A percentile compares a stretch with the other conserved stretches of the same genome.
These are phyloP conservation scores for Piscicola geometra DNA, from an alignment of 2,888 invertebrate genomes.

Conservation along the genomic window DNA sequence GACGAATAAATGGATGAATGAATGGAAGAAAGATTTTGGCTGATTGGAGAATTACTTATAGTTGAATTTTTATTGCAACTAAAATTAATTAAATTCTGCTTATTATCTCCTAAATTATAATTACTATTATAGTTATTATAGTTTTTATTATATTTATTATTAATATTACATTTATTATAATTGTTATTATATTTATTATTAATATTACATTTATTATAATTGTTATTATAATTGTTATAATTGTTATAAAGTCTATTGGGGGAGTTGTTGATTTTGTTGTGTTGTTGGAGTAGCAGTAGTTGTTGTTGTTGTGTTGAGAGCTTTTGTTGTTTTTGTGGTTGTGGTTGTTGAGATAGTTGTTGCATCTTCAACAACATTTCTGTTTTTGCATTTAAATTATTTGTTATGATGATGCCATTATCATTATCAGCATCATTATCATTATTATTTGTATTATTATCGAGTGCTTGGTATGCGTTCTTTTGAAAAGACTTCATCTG, in stretches of 20 bases:
- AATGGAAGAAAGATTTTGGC: too few relatives aligned
- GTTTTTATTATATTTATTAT: not conserved
- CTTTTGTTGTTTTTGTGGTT: not conserved
- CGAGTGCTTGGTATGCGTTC: too few relatives aligned
- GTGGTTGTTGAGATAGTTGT: not conserved
- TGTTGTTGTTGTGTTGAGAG: not conserved
- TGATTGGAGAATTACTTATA: too few relatives aligned
- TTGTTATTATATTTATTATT: not conserved
- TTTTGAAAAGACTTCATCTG: not conserved
- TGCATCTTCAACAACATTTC: not conserved
- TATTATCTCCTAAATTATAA: too few relatives aligned
- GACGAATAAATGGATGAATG: too few relatives aligned
- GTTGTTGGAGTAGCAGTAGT: not conserved
- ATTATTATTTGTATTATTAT: not conserved
- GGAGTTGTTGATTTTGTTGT: not conserved
- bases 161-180: not conserved
- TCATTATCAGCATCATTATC: not conserved
- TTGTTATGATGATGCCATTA: not conserved
- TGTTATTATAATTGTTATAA: not conserved
- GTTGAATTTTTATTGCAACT: too few relatives aligned
- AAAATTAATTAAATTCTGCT: too few relatives aligned
- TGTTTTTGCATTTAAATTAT: not conserved
- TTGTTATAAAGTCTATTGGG: not conserved
- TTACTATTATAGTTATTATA: constrained; percentile 1
- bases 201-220: not conserved